Base-by-base conservation (phyloP, 1,140 invertebrate genomes). In the Aphelinus certus region DNA sequence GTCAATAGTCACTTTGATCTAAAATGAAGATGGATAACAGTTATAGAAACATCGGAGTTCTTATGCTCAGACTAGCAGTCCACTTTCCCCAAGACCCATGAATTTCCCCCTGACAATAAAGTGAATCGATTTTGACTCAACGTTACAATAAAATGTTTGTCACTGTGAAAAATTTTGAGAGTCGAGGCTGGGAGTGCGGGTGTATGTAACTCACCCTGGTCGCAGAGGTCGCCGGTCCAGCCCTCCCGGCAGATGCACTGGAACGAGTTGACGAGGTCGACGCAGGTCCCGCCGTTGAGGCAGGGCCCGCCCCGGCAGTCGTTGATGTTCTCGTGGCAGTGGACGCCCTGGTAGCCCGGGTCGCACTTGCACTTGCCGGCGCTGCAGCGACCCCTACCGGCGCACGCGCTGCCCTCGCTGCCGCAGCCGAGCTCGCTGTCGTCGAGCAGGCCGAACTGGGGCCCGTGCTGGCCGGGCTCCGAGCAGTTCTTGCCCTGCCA, bases 401-500 rank as follows among this genome's bases (percentile, higher is more conserved):
- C 94, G 82, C 95, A 96, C 45, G 88, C 89, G 56, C 85, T 83
- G 0, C 84, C 85, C 51, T 88, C 88, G 80, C 87, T 86, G 46
- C 88, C 88, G 75, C 89, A 83, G 63, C 84, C 83, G 56, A 85
- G 75, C 69, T 79, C 80, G 71, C 86, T 82, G 80, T 84, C 84
- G 79, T 85, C 76, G 75, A 81, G 79, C 74, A 84, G 71, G 3
- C 89, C 87, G 77, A 91, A 91, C 26, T 91, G 89, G 3, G 90
- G 90, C 81, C 89, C 89, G 64, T 90, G 87, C 4, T 90, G 88
- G 68, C 90, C 90, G 7, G 90, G 86, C 78, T 94, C 91, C 79
- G 95, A 95, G 85, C 96, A 98, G 87, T 96, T 97, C 84, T 95
- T 95, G 51, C 97, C 97, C 74, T 93, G 92, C 91, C 95, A 97